A percentile compares a stretch with the other conserved stretches of the same genome.
These are phyloP conservation scores for Carapus acus DNA, from an alignment of 2,797 vertebrate genomes.

Conservation along the genomic window DNA sequence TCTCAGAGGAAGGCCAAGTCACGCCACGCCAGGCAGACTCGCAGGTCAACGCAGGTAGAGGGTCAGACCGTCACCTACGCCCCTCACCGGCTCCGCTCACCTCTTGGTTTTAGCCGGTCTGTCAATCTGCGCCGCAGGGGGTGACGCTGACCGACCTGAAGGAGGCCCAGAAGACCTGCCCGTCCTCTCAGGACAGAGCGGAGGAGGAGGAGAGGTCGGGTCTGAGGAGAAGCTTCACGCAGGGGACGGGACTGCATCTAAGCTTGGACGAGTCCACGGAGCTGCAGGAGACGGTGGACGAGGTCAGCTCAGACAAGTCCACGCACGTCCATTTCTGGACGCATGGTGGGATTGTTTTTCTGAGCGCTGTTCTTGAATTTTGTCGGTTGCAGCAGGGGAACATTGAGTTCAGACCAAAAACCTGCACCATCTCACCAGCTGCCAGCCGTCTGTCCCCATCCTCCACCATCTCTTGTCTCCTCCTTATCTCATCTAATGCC, in stretches of 20 bases:
- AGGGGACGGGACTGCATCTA: slow-evolving; percentile 31
- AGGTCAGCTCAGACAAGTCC: slow-evolving; percentile 68
- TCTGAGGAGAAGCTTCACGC: slow-evolving; percentile 34
- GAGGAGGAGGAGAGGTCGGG: slow-evolving; percentile 51
- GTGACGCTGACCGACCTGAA: slow-evolving; percentile 88
- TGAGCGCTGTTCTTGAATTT: not conserved
- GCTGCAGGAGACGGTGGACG: slow-evolving; percentile 55
- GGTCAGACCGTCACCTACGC: not conserved
- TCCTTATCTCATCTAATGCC: slow-evolving; percentile 50
- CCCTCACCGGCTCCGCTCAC: slow-evolving; percentile 1
- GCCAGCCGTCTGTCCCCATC: slow-evolving; percentile 59
- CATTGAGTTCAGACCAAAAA: slow-evolving; percentile 53
- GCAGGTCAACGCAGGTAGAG: slow-evolving; percentile 87
- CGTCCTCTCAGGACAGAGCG: slow-evolving; percentile 66
- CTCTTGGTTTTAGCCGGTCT: slow-evolving; percentile 10
- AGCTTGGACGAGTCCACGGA: slow-evolving; percentile 35
- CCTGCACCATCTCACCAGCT: slow-evolving; percentile 61
- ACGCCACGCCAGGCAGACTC: slow-evolving; percentile 87
- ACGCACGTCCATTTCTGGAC: not conserved
- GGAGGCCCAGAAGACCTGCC: slow-evolving; percentile 81
- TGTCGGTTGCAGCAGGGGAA: slow-evolving; percentile 55
- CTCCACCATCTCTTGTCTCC: slow-evolving; percentile 37
- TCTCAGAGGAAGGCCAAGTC: slow-evolving; percentile 90
- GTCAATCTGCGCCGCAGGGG: slow-evolving; percentile 67
- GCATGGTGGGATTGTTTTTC: not conserved